These are phyloP conservation scores for Takifugu bimaculatus DNA, from an alignment of 2,113 vertebrate species.

Conservation along the genomic window DNA sequence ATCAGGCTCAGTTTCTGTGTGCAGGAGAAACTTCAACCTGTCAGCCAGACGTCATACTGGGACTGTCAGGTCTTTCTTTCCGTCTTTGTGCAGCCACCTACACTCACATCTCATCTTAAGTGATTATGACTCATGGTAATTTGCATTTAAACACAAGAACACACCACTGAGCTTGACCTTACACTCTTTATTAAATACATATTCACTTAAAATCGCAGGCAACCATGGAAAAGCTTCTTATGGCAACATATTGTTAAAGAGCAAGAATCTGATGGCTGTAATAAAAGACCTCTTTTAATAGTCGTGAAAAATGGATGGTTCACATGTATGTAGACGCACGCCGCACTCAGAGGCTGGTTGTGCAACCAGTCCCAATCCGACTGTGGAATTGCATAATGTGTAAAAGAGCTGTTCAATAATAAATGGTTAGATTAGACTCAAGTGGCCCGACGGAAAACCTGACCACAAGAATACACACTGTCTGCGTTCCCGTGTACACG, in stretches of 20 bases:
- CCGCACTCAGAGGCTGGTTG: conserved; percentile 4
- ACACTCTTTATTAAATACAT: no score
- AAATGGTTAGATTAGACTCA: conserved; percentile 57
- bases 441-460: conserved; percentile 57
- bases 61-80: conserved; percentile 4
- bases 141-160: neutral
- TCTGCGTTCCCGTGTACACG: neutral
- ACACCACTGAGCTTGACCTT: neutral
- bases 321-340: neutral
- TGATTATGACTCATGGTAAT: conserved; percentile 7
- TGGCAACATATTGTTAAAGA: no score
- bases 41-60: conserved; percentile 26
- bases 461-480: conserved; percentile 37
- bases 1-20: conserved; percentile 44
- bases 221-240: neutral
- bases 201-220: no score
- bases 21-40: conserved; percentile 29
- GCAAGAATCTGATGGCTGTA: no score
- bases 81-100: conserved; percentile 4
- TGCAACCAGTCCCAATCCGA: conserved; percentile 29
- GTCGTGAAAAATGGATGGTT: neutral
- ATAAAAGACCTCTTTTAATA: neutral
- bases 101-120: conserved; percentile 25
- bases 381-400: conserved; percentile 50
- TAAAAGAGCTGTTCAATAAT: conserved; percentile 65